phyloP scores from a whole-genome alignment of 2,888 invertebrate genomes.

The Nymphalis c-album region DNA sequence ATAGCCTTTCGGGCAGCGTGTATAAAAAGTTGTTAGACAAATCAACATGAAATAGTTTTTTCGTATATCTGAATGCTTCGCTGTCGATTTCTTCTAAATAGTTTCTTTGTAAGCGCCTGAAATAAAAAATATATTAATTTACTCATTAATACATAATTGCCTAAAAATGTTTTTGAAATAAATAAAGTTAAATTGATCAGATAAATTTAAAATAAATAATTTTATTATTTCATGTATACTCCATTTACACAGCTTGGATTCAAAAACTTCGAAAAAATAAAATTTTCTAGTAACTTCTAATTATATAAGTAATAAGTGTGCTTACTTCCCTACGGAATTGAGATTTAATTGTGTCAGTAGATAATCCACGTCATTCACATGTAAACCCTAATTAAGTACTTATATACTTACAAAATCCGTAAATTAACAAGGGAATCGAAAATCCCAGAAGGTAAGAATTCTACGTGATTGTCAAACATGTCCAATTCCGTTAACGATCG shows the following conservation, averaged over 20 bases:
- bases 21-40: constrained; percentile 84
- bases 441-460: constrained; percentile 83
- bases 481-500: constrained; percentile 84
- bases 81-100: constrained; percentile 82
- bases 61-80: constrained; percentile 80
- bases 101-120: constrained; percentile 85
- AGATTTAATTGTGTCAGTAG: not conserved
- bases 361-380: not conserved
- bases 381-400: not conserved
- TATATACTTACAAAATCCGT: constrained; percentile 82
- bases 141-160: not conserved
- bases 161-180: not conserved
- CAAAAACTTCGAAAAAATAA: not conserved
- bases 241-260: no score
- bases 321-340: not conserved
- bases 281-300: no score
- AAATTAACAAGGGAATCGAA: constrained; percentile 84
- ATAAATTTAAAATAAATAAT: no score
- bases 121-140: constrained; percentile 47
- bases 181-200: not conserved
- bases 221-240: no score
- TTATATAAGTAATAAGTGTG: no score
- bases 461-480: constrained; percentile 87
- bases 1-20: constrained; percentile 80
- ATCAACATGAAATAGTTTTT: constrained; percentile 85